A percentile compares a stretch with the other conserved stretches of the same genome.
Evolutionary conservation across 2,888 invertebrate species (phyloP).

Genomic region (Acholoe squamosa): DNA sequence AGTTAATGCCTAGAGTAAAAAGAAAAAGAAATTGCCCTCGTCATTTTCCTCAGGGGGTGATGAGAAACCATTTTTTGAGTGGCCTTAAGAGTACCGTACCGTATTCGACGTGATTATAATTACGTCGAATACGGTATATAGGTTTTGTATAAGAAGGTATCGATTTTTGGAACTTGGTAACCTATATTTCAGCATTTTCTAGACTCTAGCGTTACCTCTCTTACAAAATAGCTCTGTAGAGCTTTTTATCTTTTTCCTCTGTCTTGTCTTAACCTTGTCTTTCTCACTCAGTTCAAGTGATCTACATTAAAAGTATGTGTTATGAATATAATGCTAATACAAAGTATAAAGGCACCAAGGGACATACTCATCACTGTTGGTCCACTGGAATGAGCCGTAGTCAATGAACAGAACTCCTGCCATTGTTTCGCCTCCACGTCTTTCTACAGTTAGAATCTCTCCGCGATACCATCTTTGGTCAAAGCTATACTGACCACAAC

Average conservation of each 20-base stretch:
- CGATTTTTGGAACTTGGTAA: too few relatives aligned
- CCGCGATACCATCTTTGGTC: constrained; percentile 45
- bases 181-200: too few relatives aligned
- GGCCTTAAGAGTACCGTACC: too few relatives aligned
- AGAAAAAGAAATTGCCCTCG: too few relatives aligned
- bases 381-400: constrained; percentile 20
- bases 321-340: not conserved
- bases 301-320: not conserved
- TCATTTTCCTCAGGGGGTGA: too few relatives aligned
- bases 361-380: not conserved
- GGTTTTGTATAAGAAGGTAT: too few relatives aligned
- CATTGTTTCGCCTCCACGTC: not conserved
- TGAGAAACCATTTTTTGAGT: too few relatives aligned
- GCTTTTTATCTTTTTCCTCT: not conserved
- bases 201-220: not conserved
- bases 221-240: not conserved
- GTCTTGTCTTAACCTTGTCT: not conserved
- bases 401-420: constrained; percentile 45
- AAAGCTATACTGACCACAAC: not conserved
- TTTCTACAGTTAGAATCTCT: constrained; percentile 1
- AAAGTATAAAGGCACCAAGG: too few relatives aligned
- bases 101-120: too few relatives aligned
- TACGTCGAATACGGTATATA: too few relatives aligned
- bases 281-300: not conserved
- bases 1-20: too few relatives aligned